Evolutionary conservation across 2,888 invertebrate species (phyloP).

Genomic region (Lissocephala sabroskyi): DNA sequence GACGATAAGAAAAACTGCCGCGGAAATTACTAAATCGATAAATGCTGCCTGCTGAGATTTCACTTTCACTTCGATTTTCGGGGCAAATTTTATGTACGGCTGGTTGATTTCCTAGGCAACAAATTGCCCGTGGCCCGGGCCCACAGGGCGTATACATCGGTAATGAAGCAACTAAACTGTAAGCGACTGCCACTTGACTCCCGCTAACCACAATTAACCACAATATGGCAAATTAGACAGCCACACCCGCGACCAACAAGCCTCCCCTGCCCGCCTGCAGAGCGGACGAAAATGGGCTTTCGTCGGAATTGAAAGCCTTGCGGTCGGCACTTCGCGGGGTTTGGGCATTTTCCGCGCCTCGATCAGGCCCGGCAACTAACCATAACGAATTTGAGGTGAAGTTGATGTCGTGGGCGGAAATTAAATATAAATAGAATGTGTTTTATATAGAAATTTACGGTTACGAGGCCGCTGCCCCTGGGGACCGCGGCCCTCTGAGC

Average conservation of each 20-base stretch:
- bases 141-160: too few relatives aligned
- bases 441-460: too few relatives aligned
- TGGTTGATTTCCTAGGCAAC: too few relatives aligned
- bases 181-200: background rate
- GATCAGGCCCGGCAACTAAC: slow-evolving; percentile 10
- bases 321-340: too few relatives aligned
- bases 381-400: slow-evolving; percentile 4
- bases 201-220: slow-evolving; percentile 1
- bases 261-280: too few relatives aligned
- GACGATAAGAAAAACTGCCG: slow-evolving; percentile 10
- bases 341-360: too few relatives aligned
- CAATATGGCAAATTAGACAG: background rate
- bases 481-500: too few relatives aligned
- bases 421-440: too few relatives aligned
- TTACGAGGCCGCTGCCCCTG: too few relatives aligned
- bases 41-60: slow-evolving; percentile 29
- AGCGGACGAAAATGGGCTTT: slow-evolving; percentile 4
- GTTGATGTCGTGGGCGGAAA: background rate
- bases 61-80: background rate
- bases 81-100: too few relatives aligned
- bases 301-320: slow-evolving; percentile 11
- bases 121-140: too few relatives aligned
- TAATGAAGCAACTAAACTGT: too few relatives aligned
- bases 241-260: background rate
- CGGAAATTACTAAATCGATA: slow-evolving; percentile 52